Conservation (phyloP, 1,140 invertebrate genomes). For the Hypothenemus hampei region DNA sequence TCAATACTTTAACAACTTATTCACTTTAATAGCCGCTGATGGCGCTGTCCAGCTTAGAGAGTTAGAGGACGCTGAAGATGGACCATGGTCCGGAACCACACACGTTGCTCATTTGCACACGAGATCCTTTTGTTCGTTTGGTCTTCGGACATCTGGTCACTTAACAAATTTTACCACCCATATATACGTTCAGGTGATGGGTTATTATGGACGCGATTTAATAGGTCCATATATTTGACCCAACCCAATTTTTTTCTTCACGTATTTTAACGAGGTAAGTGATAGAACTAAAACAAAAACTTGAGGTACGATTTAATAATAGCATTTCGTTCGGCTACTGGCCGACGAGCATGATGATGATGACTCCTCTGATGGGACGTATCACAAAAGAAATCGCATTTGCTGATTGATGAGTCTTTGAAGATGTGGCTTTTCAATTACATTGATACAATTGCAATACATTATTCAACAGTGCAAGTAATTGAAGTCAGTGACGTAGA, state of each 20-base stretch:
- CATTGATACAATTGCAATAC: conserved; percentile 25
- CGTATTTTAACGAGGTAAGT: too few relatives aligned
- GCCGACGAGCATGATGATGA: too few relatives aligned
- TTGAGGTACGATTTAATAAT: too few relatives aligned
- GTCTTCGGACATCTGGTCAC: conserved; percentile 7
- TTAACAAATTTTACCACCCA: conserved; percentile 14
- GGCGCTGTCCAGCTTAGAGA: conserved; percentile 15
- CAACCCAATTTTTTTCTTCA: too few relatives aligned
- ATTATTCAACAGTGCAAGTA: conserved; percentile 25
- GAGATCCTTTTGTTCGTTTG: conserved; percentile 10
- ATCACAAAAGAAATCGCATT: conserved; percentile 19
- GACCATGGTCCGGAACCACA: conserved; percentile 13
- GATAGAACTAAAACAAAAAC: too few relatives aligned
- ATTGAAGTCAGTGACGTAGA: conserved; percentile 18
- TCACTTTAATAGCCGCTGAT: conserved; percentile 14
- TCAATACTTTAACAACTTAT: conserved; percentile 13
- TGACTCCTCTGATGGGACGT: conserved; percentile 11
- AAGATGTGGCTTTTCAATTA: conserved; percentile 26
- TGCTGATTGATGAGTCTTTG: conserved; percentile 20
- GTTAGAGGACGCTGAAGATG: conserved; percentile 4
- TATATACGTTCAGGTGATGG: too few relatives aligned
- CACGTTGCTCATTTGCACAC: conserved; percentile 20
- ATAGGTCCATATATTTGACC: too few relatives aligned
- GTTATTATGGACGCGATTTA: too few relatives aligned
- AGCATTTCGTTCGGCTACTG: too few relatives aligned